Conservation (phyloP, 2,888 invertebrate genomes). For the Hirtodrosophila cameraria region DNA sequence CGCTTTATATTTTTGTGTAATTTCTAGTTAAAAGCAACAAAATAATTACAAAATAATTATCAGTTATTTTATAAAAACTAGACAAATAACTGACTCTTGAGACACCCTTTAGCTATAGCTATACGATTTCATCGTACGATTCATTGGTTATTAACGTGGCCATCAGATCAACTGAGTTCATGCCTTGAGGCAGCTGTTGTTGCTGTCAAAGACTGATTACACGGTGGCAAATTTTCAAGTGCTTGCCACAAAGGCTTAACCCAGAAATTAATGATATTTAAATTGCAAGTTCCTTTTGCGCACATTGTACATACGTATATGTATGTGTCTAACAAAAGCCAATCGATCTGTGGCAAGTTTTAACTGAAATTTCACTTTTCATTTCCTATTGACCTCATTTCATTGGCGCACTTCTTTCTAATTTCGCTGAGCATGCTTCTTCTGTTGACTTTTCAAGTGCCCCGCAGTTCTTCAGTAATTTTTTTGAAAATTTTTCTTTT, state of each 20-base stretch:
- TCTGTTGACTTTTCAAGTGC: conserved; percentile 56
- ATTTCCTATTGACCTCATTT: conserved; percentile 81
- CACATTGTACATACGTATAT: neutral
- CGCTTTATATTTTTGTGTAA: too few relatives aligned
- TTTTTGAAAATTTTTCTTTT: conserved; percentile 5
- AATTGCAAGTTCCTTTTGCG: conserved; percentile 76
- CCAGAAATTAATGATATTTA: conserved; percentile 79
- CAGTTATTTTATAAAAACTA: too few relatives aligned
- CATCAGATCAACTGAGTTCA: conserved; percentile 27
- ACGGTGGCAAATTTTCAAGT: conserved; percentile 79
- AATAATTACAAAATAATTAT: too few relatives aligned
- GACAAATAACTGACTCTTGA: too few relatives aligned
- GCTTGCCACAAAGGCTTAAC: conserved; percentile 73
- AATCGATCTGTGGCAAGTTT: conserved; percentile 21
- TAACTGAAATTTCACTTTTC: conserved; percentile 80
- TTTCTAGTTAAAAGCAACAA: too few relatives aligned
- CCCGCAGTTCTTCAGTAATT: conserved; percentile 65
- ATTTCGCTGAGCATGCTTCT: conserved; percentile 58
- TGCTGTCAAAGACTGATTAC: conserved; percentile 73
- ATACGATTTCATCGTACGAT: conserved; percentile 29
- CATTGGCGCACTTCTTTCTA: conserved; percentile 73
- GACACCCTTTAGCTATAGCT: neutral
- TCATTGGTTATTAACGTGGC: conserved; percentile 34
- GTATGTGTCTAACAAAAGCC: conserved; percentile 46
- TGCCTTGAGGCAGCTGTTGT: conserved; percentile 34